Base-by-base conservation (phyloP, 2,113 vertebrate species). In the Capreolus pygargus region DNA sequence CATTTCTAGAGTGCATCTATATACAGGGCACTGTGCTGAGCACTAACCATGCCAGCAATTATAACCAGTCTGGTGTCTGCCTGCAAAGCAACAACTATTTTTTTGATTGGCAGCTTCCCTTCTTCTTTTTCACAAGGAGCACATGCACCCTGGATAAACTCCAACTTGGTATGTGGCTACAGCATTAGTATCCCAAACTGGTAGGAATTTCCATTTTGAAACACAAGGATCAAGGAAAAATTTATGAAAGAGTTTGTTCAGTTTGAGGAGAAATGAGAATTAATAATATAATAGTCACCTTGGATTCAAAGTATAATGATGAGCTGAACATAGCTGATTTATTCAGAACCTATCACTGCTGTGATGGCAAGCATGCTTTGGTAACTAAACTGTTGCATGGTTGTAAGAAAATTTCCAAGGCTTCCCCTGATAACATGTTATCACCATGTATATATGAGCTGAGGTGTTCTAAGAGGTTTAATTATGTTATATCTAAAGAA, bases 71-170 rank as follows among this genome's bases (percentile, higher is more conserved):
- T 82, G 50, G 82, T 89, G 88, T 94, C 70, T 92, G 58, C 78
- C 45, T 39, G 81, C n/a, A 93, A n/a, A 36, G 64, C 60, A 33
- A 30, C 13, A 89, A 79, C 84, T 52, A 47, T 39, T 55, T 57
- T 89, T 94, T 67, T 61, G 87, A 95, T 86, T 96, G 87, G 81
- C 50, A 88, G 19, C 7, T 92, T 89, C 54, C 47, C 82, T 95
- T 67, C 25, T 83, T 88, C 27, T 8, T 91, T 95, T 86, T 91
- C n/a, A 30, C 15, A 95, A 70, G 14, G 30, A 79, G 50, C 47
- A 30, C 19, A 61, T 1, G 54, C 23, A 87, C 55, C 36, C 14
- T 90, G 57, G 78, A 95, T 43, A 86, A 96, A 61, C 45, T 60
- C 19, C 58, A 84, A 52, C 43, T 85, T 96, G 36, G 17, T 88